Evolutionary conservation across 1,140 invertebrate genomes (phyloP).

Genomic region (Sipha flava): DNA sequence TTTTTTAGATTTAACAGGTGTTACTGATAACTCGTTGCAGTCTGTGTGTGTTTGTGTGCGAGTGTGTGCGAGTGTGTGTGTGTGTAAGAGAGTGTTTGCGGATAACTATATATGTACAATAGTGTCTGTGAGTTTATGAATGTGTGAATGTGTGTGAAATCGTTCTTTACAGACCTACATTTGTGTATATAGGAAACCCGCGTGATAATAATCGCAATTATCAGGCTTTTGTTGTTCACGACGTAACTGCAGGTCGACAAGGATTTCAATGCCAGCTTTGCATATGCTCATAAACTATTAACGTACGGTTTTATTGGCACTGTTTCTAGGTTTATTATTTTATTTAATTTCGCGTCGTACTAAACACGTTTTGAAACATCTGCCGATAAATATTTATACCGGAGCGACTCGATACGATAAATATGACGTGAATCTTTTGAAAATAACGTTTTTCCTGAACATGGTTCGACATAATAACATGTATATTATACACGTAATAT

Average conservation of each 20-base stretch:
- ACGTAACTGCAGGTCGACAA: not conserved
- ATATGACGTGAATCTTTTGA: too few relatives aligned
- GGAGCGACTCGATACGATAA: too few relatives aligned
- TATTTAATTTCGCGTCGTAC: not conserved
- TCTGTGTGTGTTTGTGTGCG: not conserved
- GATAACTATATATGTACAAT: not conserved
- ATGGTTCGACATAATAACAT: too few relatives aligned
- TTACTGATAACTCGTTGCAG: not conserved
- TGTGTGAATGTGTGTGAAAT: not conserved
- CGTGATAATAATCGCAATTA: not conserved
- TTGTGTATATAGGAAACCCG: not conserved
- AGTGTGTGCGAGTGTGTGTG: not conserved
- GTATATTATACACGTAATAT: too few relatives aligned
- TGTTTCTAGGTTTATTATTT: not conserved
- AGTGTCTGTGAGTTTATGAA: not conserved
- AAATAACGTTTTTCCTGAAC: too few relatives aligned
- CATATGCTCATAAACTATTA: not conserved
- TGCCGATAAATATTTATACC: conserved; percentile 5
- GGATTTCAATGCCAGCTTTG: not conserved
- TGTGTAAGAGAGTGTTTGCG: not conserved
- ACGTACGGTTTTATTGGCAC: not conserved
- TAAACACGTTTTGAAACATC: not conserved
- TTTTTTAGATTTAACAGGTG: conserved; percentile 17
- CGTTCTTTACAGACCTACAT: not conserved
- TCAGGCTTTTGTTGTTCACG: not conserved